These are phyloP conservation scores for Amphilophus citrinellus DNA, from an alignment of 2,113 vertebrate genomes.

Conservation along the genomic window DNA sequence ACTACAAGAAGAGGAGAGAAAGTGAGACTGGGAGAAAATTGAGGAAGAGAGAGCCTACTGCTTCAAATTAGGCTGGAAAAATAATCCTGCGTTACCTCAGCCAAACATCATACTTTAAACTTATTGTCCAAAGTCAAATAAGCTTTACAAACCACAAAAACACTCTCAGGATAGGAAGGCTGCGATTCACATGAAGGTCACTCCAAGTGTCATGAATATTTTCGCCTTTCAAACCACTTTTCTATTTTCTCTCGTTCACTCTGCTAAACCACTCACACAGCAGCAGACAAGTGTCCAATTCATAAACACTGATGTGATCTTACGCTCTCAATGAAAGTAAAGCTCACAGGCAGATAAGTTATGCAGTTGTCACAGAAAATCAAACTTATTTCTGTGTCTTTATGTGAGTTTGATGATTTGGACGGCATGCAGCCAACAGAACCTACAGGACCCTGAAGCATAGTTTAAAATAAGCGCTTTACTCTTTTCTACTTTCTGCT, in stretches of 20 bases:
- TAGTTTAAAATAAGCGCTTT: background rate
- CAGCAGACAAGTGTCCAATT: slow-evolving; percentile 49
- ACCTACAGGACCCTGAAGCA: background rate
- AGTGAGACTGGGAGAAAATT: slow-evolving; percentile 19
- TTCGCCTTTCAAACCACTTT: slow-evolving; percentile 26
- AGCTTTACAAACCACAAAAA: slow-evolving; percentile 73
- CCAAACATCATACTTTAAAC: slow-evolving; percentile 77
- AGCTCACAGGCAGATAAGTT: slow-evolving; percentile 8
- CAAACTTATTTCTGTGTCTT: slow-evolving; percentile 12
- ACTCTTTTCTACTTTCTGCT: background rate
- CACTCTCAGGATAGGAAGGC: slow-evolving; percentile 44
- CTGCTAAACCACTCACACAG: slow-evolving; percentile 26
- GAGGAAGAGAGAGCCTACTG: slow-evolving; percentile 64
- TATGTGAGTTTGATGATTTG: background rate
- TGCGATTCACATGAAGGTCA: slow-evolving; percentile 69
- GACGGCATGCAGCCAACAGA: background rate
- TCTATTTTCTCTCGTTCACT: slow-evolving; percentile 36
- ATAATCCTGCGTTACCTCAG: slow-evolving; percentile 75
- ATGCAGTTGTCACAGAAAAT: slow-evolving; percentile 5
- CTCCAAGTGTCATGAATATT: slow-evolving; percentile 40
- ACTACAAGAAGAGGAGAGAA: slow-evolving; percentile 44
- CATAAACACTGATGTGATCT: slow-evolving; percentile 50
- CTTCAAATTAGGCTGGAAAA: slow-evolving; percentile 84
- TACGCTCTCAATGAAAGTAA: background rate
- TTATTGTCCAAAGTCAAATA: slow-evolving; percentile 82